Evolutionary conservation across 2,888 invertebrate species (phyloP), one percentile per base, ranked within the genome.

Genomic region (Diplazon laetatorius): DNA sequence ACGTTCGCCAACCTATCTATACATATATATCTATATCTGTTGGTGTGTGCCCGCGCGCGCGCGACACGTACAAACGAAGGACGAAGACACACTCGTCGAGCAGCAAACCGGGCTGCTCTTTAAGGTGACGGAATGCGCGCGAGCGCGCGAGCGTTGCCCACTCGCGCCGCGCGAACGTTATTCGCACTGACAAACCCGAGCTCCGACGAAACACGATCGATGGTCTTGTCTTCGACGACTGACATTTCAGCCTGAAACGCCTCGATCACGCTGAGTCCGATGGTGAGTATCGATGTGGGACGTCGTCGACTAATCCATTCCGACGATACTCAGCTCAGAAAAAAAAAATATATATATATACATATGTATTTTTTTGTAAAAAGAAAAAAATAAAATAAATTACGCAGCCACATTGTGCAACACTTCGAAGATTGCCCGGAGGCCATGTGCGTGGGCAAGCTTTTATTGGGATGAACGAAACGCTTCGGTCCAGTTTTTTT

Each of bases 41-140:
- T n/a, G n/a, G n/a, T n/a, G n/a, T n/a, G n/a, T n/a, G n/a, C n/a
- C n/a, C n/a, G n/a, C n/a, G n/a, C n/a, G n/a, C 42, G 39, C 6
- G 16, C 16, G n/a, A 22, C 52, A 66, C 66, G 66, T 66, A 55
- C 66, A 55, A n/a, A 52, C 42, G 52, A 39, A 37, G 22, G 66
- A 66, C 66, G 66, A 62, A 65, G 48, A 68, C 16, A 60, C 68
- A 50, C 22, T 5, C 5, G 30, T 37, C 62, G 48, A 57, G 60
- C 35, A 44, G 57, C 50, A n/a, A n/a, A 14, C 55, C 50, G 30
- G 4, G 20, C 46, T 82, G 83, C 86, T 85, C 84, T 83, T 85
- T 87, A 88, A 87, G 88, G 86, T 85, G 82, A 86, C 86, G 88
- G 88, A 87, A 88, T 88, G 88, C 82, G 84, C 84, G 83, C 83